Evolutionary conservation across 2,797 vertebrate species (phyloP), one percentile per base, ranked within the genome.

Genomic region (Chelonia mydas): DNA sequence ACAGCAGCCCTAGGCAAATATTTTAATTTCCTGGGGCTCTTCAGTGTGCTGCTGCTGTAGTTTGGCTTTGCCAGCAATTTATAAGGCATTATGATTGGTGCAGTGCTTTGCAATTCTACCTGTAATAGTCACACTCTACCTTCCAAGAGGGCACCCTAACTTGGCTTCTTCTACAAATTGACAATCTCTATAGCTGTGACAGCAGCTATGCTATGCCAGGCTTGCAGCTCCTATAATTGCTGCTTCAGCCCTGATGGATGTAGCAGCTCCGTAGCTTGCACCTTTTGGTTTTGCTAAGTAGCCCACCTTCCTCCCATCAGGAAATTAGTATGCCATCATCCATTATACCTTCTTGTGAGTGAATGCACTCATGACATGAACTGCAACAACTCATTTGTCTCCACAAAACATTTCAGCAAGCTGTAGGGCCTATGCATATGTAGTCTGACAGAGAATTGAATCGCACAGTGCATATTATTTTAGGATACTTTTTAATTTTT

Each of bases 1-100:
- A 79, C 65, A 91, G 93, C 92, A 37, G 41, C 91, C 81, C 72
- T 88, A 93, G 94, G 89, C 95, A 96, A 95, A 59, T 84, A 57
- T 68, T 96, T 92, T 93, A 50, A 41, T 86, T 93, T 97, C 92
- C 88, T 77, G 57, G 79, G 79, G 90, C 53, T 92, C 91, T 84
- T 84, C 92, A 89, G 7, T 80, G 49, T 89, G 91, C 88, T 93
- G 57, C 31, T 94, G 49, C 78, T 84, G 91, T 77, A 88, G 78
- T 17, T 91, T 3, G 92, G 90, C 76, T 91, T 87, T 95, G 88
- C 90, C 88, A 95, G 91, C 89, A 93, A 80, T 85, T 87, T 82
- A 72, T n/a, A 89, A 88, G 92, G 80, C 89, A 89, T 33, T 61
- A n/a, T 8, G 53, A 90, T 82, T 55, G 83, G 81, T 87, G 88